Evolutionary conservation across 2,113 vertebrate species (phyloP).

Genomic region (Zosterops lateralis): DNA sequence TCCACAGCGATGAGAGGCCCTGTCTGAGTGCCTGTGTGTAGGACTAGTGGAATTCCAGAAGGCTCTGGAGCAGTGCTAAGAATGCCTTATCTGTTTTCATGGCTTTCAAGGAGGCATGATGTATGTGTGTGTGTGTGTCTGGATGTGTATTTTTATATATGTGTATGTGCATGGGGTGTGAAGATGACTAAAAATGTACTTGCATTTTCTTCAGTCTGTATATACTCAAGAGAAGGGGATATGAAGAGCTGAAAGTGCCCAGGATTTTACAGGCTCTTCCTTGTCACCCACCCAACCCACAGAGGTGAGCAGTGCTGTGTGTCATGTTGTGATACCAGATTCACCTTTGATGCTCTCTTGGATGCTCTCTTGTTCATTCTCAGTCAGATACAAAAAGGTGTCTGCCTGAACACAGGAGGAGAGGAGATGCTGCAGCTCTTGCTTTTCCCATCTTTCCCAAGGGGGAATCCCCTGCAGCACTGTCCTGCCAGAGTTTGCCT

Average conservation of each 20-base stretch:
- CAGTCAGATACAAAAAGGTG: not conserved
- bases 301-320: not conserved
- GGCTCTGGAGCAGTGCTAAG: not conserved
- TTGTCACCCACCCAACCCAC: not conserved
- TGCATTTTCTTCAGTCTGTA: not conserved
- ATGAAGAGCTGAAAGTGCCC: not conserved
- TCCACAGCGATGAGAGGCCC: fast-evolving
- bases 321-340: not conserved
- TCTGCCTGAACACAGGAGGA: not conserved
- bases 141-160: constrained; percentile 33
- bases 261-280: not conserved
- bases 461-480: not conserved
- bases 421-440: not conserved
- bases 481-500: not conserved
- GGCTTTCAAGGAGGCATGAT: not conserved
- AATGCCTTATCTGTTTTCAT: not conserved
- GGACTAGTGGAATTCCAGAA: not conserved
- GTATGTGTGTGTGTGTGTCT: not conserved
- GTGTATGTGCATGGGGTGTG: not conserved
- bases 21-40: not conserved
- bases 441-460: not conserved
- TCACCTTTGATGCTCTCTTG: not conserved
- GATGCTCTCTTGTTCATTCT: fast-evolving
- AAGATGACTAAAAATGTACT: constrained; percentile 31
- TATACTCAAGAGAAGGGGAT: not conserved